Evolutionary conservation across 2,797 vertebrate genomes (phyloP).

Genomic region (Harpagifer antarcticus): DNA sequence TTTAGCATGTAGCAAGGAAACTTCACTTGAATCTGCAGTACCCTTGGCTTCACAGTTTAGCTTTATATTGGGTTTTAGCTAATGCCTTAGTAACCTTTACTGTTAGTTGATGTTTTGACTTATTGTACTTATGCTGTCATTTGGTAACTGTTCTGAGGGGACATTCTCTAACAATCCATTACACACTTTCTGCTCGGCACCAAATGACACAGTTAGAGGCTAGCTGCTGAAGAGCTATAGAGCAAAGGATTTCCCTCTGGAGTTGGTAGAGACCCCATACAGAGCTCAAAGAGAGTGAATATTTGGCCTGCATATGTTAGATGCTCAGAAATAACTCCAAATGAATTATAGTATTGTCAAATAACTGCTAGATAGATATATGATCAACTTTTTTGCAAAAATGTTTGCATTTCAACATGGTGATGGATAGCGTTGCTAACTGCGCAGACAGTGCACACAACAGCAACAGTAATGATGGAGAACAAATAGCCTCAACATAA

Average conservation of each 20-base stretch:
- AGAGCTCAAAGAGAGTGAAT: background rate
- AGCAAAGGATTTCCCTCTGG: background rate
- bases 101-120: background rate
- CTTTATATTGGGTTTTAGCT: background rate
- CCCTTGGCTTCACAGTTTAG: no score
- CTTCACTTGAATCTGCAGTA: background rate
- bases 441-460: no score
- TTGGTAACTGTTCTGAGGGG: background rate
- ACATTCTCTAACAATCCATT: background rate
- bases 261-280: background rate
- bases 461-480: no score
- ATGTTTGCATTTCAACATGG: no score
- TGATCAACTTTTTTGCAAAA: background rate
- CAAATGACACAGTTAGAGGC: background rate
- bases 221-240: background rate
- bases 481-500: no score
- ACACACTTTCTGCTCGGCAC: background rate
- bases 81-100: background rate
- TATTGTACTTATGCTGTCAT: background rate
- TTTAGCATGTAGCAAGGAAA: background rate
- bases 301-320: background rate
- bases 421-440: no score
- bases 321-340: background rate
- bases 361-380: background rate
- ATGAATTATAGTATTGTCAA: background rate